A percentile compares a stretch with the other conserved stretches of the same genome.
Conservation (phyloP, 2,113 vertebrate species). For the Ailuropoda melanoleuca region DNA sequence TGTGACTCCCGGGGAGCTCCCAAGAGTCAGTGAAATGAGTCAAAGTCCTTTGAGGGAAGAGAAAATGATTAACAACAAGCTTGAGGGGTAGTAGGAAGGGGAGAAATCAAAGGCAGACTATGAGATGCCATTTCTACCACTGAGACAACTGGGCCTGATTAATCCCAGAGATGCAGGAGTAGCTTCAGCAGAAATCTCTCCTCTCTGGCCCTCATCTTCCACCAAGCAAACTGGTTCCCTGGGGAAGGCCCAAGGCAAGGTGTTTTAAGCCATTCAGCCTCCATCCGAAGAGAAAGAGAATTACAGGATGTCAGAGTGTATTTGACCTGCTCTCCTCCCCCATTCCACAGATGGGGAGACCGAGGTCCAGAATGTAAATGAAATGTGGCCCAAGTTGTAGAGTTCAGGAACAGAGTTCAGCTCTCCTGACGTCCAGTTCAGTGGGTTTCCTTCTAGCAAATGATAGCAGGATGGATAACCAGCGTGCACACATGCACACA, state of each 20-base stretch:
- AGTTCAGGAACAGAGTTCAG: not conserved
- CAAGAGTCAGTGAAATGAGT: not conserved
- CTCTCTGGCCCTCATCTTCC: not conserved
- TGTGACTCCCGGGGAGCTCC: not conserved
- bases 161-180: not conserved
- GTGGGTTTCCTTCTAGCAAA: not conserved
- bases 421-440: not conserved
- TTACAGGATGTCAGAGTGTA: not conserved
- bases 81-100: not conserved
- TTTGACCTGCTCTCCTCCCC: not conserved
- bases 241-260: not conserved
- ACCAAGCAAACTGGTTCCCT: not conserved
- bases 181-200: not conserved
- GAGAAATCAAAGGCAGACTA: not conserved
- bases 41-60: not conserved
- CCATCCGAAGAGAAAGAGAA: not conserved
- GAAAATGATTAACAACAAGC: not conserved
- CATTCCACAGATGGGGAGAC: not conserved
- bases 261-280: not conserved
- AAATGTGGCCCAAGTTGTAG: not conserved
- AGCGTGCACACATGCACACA: not conserved
- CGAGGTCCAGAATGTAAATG: not conserved
- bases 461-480: not conserved
- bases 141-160: not conserved
- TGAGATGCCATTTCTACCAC: not conserved